Percentiles rank a stretch among this genome's conserved stretches.
phyloP scores from a whole-genome alignment of 2,888 invertebrate genomes.

The Luperina testacea region DNA sequence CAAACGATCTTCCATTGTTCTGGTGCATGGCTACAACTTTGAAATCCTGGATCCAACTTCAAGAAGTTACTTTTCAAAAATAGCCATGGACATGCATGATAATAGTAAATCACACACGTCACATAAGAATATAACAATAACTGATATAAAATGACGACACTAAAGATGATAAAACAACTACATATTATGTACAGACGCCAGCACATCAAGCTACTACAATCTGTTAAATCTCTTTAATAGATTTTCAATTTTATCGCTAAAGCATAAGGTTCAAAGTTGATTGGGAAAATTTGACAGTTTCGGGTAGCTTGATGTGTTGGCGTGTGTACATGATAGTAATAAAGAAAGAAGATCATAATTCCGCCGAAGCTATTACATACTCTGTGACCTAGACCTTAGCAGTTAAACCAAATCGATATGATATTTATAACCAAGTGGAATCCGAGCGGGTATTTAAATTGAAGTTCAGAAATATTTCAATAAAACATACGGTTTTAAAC shows the following conservation, averaged over 20 bases:
- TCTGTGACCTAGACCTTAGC: conserved; percentile 61
- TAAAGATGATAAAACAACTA: not conserved
- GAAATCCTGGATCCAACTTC: not conserved
- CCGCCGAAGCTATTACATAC: conserved; percentile 32
- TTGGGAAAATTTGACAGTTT: too few species aligned
- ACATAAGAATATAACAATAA: not conserved
- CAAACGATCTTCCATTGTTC: conserved; percentile 23
- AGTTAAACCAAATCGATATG: conserved; percentile 57
- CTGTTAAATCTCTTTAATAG: too few species aligned
- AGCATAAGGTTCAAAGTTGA: too few species aligned
- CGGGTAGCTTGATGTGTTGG: too few species aligned
- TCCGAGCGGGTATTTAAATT: conserved; percentile 34
- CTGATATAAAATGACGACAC: not conserved
- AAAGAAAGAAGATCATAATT: conserved; percentile 25
- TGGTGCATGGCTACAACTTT: not conserved
- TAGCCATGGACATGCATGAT: not conserved
- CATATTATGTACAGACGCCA: too few species aligned
- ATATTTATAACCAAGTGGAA: conserved; percentile 54
- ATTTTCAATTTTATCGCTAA: too few species aligned
- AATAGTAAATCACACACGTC: not conserved
- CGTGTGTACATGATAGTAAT: not conserved
- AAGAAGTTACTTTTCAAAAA: not conserved
- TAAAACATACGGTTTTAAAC: conserved; percentile 17
- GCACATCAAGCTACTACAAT: too few species aligned
- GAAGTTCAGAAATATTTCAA: conserved; percentile 28